Evolutionary conservation across 1,140 invertebrate genomes (phyloP).

Genomic region (Trialeurodes vaporariorum): DNA sequence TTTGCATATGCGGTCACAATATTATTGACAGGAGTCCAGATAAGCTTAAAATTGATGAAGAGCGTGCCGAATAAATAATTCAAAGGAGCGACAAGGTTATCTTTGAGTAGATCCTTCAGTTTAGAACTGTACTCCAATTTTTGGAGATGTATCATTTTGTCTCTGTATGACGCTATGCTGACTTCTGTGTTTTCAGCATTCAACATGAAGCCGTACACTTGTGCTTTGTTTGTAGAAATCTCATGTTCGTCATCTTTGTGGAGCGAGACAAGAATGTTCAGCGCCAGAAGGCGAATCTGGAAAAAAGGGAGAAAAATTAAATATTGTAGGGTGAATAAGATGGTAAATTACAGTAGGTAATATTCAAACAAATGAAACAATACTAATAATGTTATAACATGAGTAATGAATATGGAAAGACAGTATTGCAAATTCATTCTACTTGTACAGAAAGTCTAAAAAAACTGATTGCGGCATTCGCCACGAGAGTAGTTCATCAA

Average conservation of each 20-base stretch:
- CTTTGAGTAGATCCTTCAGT: background rate
- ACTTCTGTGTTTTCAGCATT: constrained; percentile 51
- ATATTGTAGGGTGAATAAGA: constrained; percentile 15
- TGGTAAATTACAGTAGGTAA: background rate
- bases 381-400: constrained; percentile 44
- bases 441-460: constrained; percentile 21
- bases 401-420: too few species aligned
- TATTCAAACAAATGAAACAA: constrained; percentile 19
- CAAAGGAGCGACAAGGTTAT: constrained; percentile 38
- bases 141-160: constrained; percentile 58
- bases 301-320: too few species aligned
- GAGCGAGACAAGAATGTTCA: constrained; percentile 47
- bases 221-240: constrained; percentile 16
- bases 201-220: constrained; percentile 52
- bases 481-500: constrained; percentile 3
- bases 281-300: constrained; percentile 50
- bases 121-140: constrained; percentile 42
- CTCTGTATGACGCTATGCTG: constrained; percentile 61
- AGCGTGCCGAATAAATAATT: constrained; percentile 68
- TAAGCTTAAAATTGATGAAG: constrained; percentile 72
- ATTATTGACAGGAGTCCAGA: constrained; percentile 73
- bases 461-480: background rate
- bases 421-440: too few species aligned
- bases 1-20: constrained; percentile 54
- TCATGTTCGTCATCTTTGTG: constrained; percentile 40